Base-by-base conservation (phyloP, 2,888 invertebrate species). In the Clanis bilineata region DNA sequence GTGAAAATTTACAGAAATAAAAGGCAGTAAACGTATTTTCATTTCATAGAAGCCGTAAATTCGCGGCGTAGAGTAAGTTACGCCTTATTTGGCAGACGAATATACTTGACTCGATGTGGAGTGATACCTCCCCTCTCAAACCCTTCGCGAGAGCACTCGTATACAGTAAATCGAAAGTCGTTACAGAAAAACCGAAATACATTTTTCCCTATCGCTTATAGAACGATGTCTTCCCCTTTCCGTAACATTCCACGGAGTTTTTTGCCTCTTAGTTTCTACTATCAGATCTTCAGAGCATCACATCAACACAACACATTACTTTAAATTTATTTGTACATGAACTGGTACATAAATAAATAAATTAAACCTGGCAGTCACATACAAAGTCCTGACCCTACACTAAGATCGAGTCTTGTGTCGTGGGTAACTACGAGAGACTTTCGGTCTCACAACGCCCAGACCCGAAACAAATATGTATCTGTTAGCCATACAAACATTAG, bases 161-260 rank as follows among this genome's bases (percentile, higher is more conserved):
- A 83, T 79, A 82, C 83, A 82, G 82, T 83, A 86, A 89, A 88
- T 88, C 86, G 87, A 87, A 90, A 88, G 83, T 85, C 87, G 87
- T 88, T 87, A 86, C 85, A 86, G 80, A 85, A 85, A 83, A 87
- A 82, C 83, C 80, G 82, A 85, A 82, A 86, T 84, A 85, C 80
- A 81, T 82, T 84, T 86, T 85, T 79, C 76, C 71, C 81, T 74
- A 82, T 81, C 80, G 77, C 73, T 82, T 83, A 81, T 82, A 79
- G 75, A 79, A 76, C 73, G 67, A 68, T 76, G 71, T 79, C 75
- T 80, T 78, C 73, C 78, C 79, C 79, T 81, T 80, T 79, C 72
- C 77, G 77, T 74, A 71, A 73, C 71, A 71, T 72, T 72, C 80
- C 82, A 83, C 82, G 77, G 81, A 81, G 79, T 82, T 79, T 80